These are phyloP conservation scores for Eupleurogrammus muticus DNA, from an alignment of 2,797 vertebrate genomes.

Conservation along the genomic window DNA sequence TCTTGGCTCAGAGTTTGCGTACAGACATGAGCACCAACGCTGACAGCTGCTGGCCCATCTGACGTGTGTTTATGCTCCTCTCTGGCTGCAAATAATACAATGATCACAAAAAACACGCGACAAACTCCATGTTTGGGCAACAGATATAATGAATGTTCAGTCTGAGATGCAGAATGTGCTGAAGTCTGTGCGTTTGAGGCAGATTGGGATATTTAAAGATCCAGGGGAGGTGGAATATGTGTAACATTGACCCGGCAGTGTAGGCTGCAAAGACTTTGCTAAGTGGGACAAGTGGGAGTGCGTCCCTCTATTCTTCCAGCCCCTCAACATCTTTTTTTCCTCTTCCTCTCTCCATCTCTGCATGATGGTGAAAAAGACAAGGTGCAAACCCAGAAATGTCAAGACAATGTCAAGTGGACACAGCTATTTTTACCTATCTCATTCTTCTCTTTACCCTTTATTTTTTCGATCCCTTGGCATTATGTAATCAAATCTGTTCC, in stretches of 20 bases:
- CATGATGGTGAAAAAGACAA: conserved; percentile 49
- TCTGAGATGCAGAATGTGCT: conserved; percentile 31
- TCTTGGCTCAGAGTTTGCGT: conserved; percentile 8
- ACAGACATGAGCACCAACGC: conserved; percentile 6
- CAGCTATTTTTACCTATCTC: conserved; percentile 9
- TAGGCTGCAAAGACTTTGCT: conserved; percentile 73
- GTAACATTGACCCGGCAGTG: conserved; percentile 72
- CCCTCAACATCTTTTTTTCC: conserved; percentile 24
- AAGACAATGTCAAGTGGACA: conserved; percentile 59
- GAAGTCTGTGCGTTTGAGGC: conserved; percentile 56
- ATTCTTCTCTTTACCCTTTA: conserved; percentile 12
- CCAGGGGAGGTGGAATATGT: conserved; percentile 73
- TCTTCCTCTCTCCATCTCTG: conserved; percentile 33
- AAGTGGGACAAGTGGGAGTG: conserved; percentile 76
- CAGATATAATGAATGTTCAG: conserved; percentile 52
- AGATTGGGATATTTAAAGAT: conserved; percentile 71
- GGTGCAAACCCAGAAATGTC: conserved; percentile 72
- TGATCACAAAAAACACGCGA: conserved; percentile 21
- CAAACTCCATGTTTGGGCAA: conserved; percentile 42
- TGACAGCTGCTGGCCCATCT: conserved; percentile 9
- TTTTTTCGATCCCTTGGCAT: conserved; percentile 49
- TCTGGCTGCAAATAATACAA: conserved; percentile 43
- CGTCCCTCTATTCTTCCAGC: conserved; percentile 45
- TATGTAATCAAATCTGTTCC: conserved; percentile 57
- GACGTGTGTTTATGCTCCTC: conserved; percentile 36